Conservation (phyloP, 2,888 invertebrate species). For the Marronus borbonicus region DNA sequence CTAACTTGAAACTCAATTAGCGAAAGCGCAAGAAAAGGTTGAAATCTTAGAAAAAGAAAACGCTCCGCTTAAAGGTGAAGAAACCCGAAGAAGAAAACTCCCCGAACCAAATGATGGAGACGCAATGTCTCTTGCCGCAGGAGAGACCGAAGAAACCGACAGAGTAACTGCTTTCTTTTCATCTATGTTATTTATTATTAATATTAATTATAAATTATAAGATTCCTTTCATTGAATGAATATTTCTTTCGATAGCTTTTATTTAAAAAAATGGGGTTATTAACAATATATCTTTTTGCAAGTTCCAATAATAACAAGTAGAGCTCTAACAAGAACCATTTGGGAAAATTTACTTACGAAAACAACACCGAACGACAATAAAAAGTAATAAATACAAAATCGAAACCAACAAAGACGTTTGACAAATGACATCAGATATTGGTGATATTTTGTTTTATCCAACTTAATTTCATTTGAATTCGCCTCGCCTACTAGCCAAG, state of each 20-base stretch:
- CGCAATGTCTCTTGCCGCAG: conserved; percentile 23
- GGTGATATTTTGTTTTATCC: no score
- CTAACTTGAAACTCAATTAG: conserved; percentile 70
- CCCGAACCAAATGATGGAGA: conserved; percentile 47
- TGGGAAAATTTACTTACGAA: no score
- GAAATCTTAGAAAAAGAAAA: conserved; percentile 77
- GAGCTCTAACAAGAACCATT: no score
- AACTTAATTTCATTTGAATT: no score
- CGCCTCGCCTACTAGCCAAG: no score
- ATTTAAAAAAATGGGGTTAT: no score
- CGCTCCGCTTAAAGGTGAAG: conserved; percentile 57
- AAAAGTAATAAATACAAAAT: no score
- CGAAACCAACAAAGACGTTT: no score
- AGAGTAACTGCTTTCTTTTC: conserved; percentile 27
- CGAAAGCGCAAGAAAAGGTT: conserved; percentile 75
- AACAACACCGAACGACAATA: no score
- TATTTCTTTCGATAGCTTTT: conserved; percentile 41
- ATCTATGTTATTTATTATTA: conserved; percentile 44
- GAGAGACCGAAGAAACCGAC: conserved; percentile 39
- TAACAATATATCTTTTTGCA: no score
- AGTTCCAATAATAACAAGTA: no score
- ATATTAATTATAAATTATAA: conserved; percentile 35
- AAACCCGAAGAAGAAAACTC: conserved; percentile 42
- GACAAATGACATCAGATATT: no score
- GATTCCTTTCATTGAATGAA: conserved; percentile 43